Conservation (phyloP, 2,888 invertebrate genomes). For the Andrena bicolor region DNA sequence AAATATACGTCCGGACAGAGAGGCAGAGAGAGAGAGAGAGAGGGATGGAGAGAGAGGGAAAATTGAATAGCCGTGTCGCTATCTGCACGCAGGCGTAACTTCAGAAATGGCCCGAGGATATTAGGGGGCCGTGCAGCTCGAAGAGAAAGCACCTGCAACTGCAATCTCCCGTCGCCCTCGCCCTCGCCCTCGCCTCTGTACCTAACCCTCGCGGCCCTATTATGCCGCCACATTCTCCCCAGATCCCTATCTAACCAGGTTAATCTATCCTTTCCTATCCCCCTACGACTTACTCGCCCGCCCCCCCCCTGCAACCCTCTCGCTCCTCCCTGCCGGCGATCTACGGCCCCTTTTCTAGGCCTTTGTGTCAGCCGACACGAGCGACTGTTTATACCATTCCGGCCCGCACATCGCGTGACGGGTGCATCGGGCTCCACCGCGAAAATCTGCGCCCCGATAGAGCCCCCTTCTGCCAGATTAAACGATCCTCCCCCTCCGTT, state of each 20-base stretch:
- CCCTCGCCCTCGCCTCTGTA: slow-evolving; percentile 5
- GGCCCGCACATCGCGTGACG: slow-evolving; percentile 60
- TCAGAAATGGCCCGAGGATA: slow-evolving; percentile 44
- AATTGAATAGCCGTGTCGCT: slow-evolving; percentile 19
- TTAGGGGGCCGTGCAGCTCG: slow-evolving; percentile 4
- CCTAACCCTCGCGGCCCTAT: slow-evolving; percentile 47
- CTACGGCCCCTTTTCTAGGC: slow-evolving; percentile 45
- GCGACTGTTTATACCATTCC: slow-evolving; percentile 54
- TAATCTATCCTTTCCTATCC: slow-evolving; percentile 76
- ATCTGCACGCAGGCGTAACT: slow-evolving; percentile 6
- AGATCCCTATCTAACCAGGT: slow-evolving; percentile 80
- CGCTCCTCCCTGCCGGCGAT: not conserved
- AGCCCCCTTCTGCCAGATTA: too few species aligned
- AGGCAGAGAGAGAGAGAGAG: not conserved
- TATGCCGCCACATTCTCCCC: slow-evolving; percentile 62
- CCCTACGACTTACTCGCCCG: slow-evolving; percentile 41
- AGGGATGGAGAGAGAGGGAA: not conserved
- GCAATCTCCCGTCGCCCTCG: slow-evolving; percentile 9
- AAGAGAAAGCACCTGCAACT: slow-evolving; percentile 14
- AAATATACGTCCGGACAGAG: not conserved
- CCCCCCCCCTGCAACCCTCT: slow-evolving; percentile 14
- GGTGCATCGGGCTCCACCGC: slow-evolving; percentile 5
- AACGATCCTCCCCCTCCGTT: too few species aligned
- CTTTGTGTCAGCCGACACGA: slow-evolving; percentile 58
- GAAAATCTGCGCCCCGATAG: too few species aligned